Percentiles rank a stretch among this genome's conserved stretches.
These are phyloP conservation scores for Agriopis aurantiaria DNA, from an alignment of 2,888 invertebrate species.

Conservation along the genomic window DNA sequence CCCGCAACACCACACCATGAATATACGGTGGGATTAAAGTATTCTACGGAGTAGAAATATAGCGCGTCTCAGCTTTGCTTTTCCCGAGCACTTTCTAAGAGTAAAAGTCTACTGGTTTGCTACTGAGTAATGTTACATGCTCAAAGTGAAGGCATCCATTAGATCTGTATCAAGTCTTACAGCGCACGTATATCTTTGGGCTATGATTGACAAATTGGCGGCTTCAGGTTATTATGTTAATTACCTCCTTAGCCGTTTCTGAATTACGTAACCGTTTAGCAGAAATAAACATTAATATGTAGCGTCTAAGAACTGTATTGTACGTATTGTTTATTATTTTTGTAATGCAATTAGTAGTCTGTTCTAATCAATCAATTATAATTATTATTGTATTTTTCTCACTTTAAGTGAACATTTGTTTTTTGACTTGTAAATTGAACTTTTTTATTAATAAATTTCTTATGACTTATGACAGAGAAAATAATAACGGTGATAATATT, in stretches of 20 bases:
- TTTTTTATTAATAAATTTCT: no score
- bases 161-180: constrained; percentile 27
- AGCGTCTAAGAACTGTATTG: no score
- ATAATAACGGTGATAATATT: no score
- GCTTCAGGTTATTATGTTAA: neutral
- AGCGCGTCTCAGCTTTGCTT: constrained; percentile 55
- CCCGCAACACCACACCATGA: constrained; percentile 68
- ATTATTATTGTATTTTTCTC: no score
- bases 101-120: constrained; percentile 53
- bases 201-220: constrained; percentile 1
- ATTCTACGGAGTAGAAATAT: constrained; percentile 68
- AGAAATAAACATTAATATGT: neutral
- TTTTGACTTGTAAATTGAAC: no score
- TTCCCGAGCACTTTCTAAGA: constrained; percentile 55
- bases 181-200: neutral
- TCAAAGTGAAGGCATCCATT: constrained; percentile 2
- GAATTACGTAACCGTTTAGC: neutral
- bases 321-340: no score
- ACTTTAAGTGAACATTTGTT: no score
- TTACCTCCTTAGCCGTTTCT: neutral
- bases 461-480: no score
- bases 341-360: no score
- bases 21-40: constrained; percentile 74
- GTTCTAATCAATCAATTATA: no score
- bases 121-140: constrained; percentile 33